phyloP scores from a whole-genome alignment of 1,140 invertebrate genomes.

The Coelopa frigida region DNA sequence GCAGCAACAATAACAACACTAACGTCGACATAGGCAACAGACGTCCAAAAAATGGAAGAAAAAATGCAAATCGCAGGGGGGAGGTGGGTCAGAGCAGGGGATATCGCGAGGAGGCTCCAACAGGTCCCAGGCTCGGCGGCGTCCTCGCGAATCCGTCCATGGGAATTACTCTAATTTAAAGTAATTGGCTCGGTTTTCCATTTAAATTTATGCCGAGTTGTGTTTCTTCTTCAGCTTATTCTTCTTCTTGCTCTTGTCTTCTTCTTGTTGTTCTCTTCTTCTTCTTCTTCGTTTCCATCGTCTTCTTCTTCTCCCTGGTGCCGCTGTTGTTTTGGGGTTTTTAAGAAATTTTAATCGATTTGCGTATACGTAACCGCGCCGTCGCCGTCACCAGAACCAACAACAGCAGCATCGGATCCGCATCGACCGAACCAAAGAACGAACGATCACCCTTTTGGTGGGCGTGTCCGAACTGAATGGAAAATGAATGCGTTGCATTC shows the following conservation, averaged over 20 bases:
- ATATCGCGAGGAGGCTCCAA: constrained; percentile 24
- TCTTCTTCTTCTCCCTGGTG: background rate
- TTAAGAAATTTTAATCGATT: constrained; percentile 42
- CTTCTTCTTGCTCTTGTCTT: no score
- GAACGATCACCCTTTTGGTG: constrained; percentile 39
- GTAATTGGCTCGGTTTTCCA: constrained; percentile 43
- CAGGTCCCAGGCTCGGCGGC: constrained; percentile 27
- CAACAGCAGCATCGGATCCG: constrained; percentile 1
- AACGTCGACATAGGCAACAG: no score
- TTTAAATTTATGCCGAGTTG: constrained; percentile 32
- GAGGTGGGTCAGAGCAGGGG: no score
- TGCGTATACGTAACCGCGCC: constrained; percentile 30
- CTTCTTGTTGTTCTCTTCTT: no score
- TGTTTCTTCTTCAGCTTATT: constrained; percentile 3
- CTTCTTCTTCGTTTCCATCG: no score
- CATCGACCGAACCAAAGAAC: constrained; percentile 37
- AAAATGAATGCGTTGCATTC: constrained; percentile 37
- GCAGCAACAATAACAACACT: no score
- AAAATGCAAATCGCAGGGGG: no score
- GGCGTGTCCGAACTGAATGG: constrained; percentile 42
- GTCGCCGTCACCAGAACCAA: background rate
- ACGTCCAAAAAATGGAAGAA: no score
- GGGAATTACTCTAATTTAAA: constrained; percentile 45
- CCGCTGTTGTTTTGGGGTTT: constrained; percentile 1
- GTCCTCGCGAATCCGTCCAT: background rate